These are phyloP conservation scores for Phallusia fumigata DNA, from an alignment of 23 tunicate genomes.

Conservation along the genomic window DNA sequence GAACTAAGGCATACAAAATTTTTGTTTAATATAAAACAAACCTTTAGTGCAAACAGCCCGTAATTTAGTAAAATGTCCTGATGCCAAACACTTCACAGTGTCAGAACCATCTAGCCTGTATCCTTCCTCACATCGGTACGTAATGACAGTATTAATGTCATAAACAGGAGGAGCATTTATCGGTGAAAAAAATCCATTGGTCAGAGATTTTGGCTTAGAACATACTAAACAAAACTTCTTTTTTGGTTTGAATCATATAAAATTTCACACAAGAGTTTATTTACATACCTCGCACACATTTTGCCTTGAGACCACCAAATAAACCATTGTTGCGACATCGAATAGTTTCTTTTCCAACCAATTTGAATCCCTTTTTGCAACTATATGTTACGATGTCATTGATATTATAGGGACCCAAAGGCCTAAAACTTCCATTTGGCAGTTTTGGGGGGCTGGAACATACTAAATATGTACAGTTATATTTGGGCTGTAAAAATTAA, in stretches of 20 bases:
- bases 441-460: not conserved
- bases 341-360: not conserved
- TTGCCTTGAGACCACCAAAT: not conserved
- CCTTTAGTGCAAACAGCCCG: conserved; percentile 14
- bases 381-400: conserved; percentile 1
- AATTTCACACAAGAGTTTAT: not conserved
- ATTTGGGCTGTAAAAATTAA: not conserved
- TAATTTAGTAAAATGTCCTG: not conserved
- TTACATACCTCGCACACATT: not conserved
- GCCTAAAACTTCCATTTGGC: not conserved
- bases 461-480: not conserved
- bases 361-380: not conserved
- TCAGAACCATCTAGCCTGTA: conserved; percentile 5
- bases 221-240: not conserved
- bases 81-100: not conserved
- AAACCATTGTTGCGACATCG: not conserved
- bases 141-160: conserved; percentile 8
- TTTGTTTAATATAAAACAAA: not conserved
- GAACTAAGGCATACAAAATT: too few species aligned
- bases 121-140: not conserved
- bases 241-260: not conserved
- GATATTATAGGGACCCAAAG: not conserved
- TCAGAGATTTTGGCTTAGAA: not conserved
- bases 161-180: not conserved
- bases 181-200: not conserved